Conservation (phyloP, 2,797 vertebrate genomes). For the Hippoglossus hippoglossus region DNA sequence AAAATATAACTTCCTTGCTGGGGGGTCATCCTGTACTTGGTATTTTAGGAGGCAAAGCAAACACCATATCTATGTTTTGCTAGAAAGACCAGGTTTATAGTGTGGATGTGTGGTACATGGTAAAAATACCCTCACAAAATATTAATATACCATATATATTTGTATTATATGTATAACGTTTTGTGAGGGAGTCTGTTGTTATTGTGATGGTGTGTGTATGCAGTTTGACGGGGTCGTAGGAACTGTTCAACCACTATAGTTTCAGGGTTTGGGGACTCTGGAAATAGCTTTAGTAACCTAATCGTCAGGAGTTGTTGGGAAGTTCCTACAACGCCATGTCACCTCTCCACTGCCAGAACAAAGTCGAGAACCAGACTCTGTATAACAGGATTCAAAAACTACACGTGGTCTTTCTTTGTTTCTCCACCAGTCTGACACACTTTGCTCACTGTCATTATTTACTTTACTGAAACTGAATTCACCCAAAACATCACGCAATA, state of each 20-base stretch:
- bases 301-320: not conserved
- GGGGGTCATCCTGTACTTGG: not conserved
- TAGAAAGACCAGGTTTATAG: not conserved
- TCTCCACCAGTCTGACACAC: not conserved
- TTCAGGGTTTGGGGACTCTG: conserved; percentile 55
- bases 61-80: not conserved
- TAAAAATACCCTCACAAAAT: conserved; percentile 37
- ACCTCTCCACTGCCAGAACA: not conserved
- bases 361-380: not conserved
- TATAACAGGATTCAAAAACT: no score
- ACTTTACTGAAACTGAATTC: not conserved
- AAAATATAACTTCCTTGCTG: no score
- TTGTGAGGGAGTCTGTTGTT: conserved; percentile 4
- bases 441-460: not conserved
- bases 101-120: not conserved
- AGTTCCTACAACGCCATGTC: no score
- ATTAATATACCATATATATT: not conserved
- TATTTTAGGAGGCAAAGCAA: conserved; percentile 1
- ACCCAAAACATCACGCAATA: not conserved
- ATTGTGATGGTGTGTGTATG: not conserved
- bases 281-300: not conserved
- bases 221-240: not conserved
- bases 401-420: not conserved
- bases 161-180: conserved; percentile 3
- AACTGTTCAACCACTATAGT: conserved; percentile 16